Evolutionary conservation across 1,140 invertebrate species (phyloP).

Genomic region (Neodiprion lecontei): DNA sequence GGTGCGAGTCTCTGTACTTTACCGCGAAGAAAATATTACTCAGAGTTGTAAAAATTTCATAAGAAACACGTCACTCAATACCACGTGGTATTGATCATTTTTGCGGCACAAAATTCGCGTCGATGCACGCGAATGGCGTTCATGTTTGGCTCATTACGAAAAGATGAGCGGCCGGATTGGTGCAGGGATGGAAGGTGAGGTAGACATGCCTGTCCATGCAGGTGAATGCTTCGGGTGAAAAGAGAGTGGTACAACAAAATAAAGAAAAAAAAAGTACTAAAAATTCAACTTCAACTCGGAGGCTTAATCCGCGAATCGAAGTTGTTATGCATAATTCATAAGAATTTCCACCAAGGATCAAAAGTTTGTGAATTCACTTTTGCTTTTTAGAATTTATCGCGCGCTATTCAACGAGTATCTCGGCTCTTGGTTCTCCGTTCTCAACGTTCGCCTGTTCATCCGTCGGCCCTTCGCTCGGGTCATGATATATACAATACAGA

Average conservation of each 20-base stretch:
- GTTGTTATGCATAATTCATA: slow-evolving; percentile 61
- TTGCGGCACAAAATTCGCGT: too few species aligned
- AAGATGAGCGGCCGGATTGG: too few species aligned
- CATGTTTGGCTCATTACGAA: too few species aligned
- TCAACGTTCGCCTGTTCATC: neutral
- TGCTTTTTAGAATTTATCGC: slow-evolving; percentile 14
- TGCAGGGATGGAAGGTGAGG: too few species aligned
- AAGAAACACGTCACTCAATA: too few species aligned
- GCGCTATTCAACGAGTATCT: neutral
- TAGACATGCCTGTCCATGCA: too few species aligned
- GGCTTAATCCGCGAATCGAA: slow-evolving; percentile 61
- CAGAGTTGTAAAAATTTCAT: too few species aligned
- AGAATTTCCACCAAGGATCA: neutral
- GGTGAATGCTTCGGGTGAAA: neutral
- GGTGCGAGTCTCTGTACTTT: neutral
- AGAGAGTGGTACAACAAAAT: neutral
- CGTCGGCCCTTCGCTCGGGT: slow-evolving; percentile 1
- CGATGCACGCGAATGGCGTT: too few species aligned
- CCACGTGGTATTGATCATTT: too few species aligned
- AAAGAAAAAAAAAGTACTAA: neutral
- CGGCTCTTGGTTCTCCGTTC: neutral
- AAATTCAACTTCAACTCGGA: neutral
- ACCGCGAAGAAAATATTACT: too few species aligned
- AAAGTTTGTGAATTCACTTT: slow-evolving; percentile 13
- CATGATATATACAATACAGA: slow-evolving; percentile 1